These are phyloP conservation scores for Drosophila pullipes DNA, from an alignment of 2,888 invertebrate genomes.

Conservation along the genomic window DNA sequence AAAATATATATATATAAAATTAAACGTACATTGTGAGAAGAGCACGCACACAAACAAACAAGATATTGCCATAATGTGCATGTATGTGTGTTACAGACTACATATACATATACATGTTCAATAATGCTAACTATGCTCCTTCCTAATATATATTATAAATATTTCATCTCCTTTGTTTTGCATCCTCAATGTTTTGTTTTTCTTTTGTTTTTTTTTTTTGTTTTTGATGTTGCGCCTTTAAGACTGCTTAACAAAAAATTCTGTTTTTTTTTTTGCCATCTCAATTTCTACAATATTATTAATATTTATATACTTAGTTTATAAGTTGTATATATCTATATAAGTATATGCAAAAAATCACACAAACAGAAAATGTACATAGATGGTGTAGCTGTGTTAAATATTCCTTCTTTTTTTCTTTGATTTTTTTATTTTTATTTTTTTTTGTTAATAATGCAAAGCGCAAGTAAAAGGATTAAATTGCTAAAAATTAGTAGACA, in stretches of 20 bases:
- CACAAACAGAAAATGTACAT: slow-evolving; percentile 71
- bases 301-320: slow-evolving; percentile 53
- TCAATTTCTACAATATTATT: slow-evolving; percentile 64
- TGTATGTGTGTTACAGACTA: slow-evolving; percentile 49
- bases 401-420: slow-evolving; percentile 29
- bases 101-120: slow-evolving; percentile 66
- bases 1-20: slow-evolving; percentile 2
- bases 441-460: slow-evolving; percentile 47
- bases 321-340: slow-evolving; percentile 43
- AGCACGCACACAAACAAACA: slow-evolving; percentile 22
- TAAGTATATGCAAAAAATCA: slow-evolving; percentile 60
- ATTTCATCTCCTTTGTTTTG: slow-evolving; percentile 23
- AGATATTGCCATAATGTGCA: slow-evolving; percentile 42
- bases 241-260: slow-evolving; percentile 61
- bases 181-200: slow-evolving; percentile 12
- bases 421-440: slow-evolving; percentile 1
- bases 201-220: slow-evolving; percentile 9
- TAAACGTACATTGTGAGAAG: slow-evolving; percentile 36
- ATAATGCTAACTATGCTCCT: slow-evolving; percentile 75
- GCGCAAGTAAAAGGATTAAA: slow-evolving; percentile 62
- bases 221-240: slow-evolving; percentile 56
- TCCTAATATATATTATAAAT: slow-evolving; percentile 46
- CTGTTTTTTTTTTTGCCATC: slow-evolving; percentile 28
- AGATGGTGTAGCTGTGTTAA: slow-evolving; percentile 60
- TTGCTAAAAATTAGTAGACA: slow-evolving; percentile 54